phyloP scores from a whole-genome alignment of 2,888 invertebrate species.

The Sericinus montela region DNA sequence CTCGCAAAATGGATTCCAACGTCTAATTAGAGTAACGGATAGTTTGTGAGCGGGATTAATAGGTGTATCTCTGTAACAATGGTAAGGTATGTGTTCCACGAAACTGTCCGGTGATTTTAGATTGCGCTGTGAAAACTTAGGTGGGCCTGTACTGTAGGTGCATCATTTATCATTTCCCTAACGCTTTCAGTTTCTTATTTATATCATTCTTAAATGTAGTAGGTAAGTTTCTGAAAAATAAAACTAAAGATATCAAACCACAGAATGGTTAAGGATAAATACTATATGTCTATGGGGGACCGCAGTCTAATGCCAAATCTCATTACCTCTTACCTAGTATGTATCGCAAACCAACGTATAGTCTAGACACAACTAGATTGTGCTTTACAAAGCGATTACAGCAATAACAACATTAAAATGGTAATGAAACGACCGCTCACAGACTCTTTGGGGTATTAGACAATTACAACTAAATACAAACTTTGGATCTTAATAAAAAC shows the following conservation, averaged over 20 bases:
- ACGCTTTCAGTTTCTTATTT: background rate
- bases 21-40: constrained; percentile 48
- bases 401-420: constrained; percentile 65
- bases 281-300: background rate
- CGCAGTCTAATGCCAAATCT: constrained; percentile 12
- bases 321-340: constrained; percentile 19
- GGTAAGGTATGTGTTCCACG: constrained; percentile 27
- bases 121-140: background rate
- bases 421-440: constrained; percentile 54
- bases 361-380: constrained; percentile 67
- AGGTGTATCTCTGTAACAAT: constrained; percentile 37
- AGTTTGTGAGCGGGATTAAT: constrained; percentile 33
- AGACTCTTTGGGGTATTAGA: constrained; percentile 54
- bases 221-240: too few species aligned
- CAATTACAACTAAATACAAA: constrained; percentile 41
- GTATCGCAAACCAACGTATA: constrained; percentile 41
- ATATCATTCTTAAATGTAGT: background rate
- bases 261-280: too few species aligned
- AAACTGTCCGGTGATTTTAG: constrained; percentile 13
- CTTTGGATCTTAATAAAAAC: background rate
- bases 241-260: background rate
- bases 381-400: constrained; percentile 56
- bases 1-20: constrained; percentile 38
- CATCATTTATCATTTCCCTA: background rate
- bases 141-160: background rate